Evolutionary conservation across 2,888 invertebrate genomes (phyloP).

Genomic region (Xanthorhoe spadicearia): DNA sequence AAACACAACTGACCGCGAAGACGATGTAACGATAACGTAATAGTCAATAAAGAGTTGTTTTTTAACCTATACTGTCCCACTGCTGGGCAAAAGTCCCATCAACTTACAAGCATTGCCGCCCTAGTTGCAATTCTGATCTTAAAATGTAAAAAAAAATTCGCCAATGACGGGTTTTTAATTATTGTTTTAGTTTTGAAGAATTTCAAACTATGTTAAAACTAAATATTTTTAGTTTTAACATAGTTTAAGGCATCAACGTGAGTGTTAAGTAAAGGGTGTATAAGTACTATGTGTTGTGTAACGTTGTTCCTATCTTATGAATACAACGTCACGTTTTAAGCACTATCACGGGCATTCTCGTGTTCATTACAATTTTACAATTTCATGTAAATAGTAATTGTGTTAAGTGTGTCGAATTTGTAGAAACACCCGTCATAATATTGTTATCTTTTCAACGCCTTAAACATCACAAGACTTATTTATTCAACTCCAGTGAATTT

Average conservation of each 20-base stretch:
- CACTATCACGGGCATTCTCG: neutral
- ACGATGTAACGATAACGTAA: no score
- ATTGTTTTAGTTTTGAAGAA: no score
- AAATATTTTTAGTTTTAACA: no score
- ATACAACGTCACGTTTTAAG: conserved; percentile 3
- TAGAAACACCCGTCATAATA: neutral
- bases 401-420: conserved; percentile 4
- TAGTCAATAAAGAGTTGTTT: no score
- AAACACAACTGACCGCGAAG: no score
- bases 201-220: no score
- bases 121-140: no score
- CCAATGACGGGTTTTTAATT: no score
- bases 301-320: conserved; percentile 3
- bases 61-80: no score
- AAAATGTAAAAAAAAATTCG: no score
- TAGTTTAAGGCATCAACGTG: neutral
- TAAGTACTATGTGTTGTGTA: conserved; percentile 6
- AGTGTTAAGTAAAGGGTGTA: neutral
- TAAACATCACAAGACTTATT: conserved; percentile 57
- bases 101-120: no score
- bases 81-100: no score
- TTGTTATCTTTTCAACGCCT: conserved; percentile 41
- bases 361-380: neutral
- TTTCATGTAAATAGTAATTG: neutral
- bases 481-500: conserved; percentile 65